Base-by-base conservation (phyloP, 2,113 vertebrate species). In the Leptocoma aspasia region DNA sequence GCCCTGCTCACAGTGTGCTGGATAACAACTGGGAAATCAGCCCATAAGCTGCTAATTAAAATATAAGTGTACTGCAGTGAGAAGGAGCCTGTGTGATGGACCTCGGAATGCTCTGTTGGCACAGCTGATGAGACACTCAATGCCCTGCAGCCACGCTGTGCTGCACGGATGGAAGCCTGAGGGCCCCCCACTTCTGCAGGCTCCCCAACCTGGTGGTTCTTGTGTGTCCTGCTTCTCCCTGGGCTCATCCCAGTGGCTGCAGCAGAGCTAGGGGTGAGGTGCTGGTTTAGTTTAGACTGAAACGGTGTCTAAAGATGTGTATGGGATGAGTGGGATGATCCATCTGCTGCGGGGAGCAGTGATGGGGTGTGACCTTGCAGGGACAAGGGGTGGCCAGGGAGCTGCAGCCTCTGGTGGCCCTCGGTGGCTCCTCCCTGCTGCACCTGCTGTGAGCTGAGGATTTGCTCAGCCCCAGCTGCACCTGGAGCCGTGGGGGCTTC, bases 1-100 rank as follows among this genome's bases (percentile, higher is more conserved):
- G 28, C 61, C 72, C 23, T 30, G 26, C 5, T 15, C 69, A 9
- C 8, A 5, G 33, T 3, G 5, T 6, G 11, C 66, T 3, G 13
- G 71, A 15, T 59, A 73, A 76, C 90, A 81, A 6, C 3, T 17
- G 60, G 56, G 28, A 56, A 49, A 65, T 88, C 79, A 71, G 75
- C 8, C 18, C 52, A 9, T 33, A 15, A 91, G 56, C 78, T 63
- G 76, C 72, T 90, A 88, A 96, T 96, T 90, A 90, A 94, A 87
- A 94, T 68, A 13, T 17, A 70, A 78, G 71, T 33, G 21, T n/a
- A 9, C 47, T 60, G 73, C 84, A 78, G 80, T n/a, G 75, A 92
- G 82, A 90, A 92, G 88, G 69, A 61, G 73, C 66, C 33, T 33
- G 84, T 78, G 91, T 71, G 75, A 33, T 16, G 39, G 87, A 69